A percentile compares a stretch with the other conserved stretches of the same genome.
phyloP scores from a whole-genome alignment of 2,797 vertebrate genomes.

The Rhodeus uyekii region DNA sequence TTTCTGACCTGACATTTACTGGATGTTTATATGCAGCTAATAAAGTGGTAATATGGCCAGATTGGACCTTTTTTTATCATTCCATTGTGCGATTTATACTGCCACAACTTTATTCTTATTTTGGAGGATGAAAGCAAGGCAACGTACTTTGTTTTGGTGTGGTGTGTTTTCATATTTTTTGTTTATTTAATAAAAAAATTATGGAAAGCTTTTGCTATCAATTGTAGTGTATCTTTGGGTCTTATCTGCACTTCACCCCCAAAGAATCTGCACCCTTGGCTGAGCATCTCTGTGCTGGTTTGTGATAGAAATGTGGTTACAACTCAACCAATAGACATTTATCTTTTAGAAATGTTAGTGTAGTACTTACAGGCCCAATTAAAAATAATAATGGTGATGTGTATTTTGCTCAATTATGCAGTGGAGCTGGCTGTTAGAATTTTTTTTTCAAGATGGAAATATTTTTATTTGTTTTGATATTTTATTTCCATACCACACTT shows the following conservation, averaged over 20 bases:
- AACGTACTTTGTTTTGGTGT: background rate
- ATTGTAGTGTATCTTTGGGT: slow-evolving; percentile 18
- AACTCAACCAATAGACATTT: background rate
- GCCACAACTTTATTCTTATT: background rate
- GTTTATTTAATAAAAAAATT: background rate
- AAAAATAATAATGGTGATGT: background rate
- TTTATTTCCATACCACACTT: background rate
- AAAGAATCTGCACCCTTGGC: slow-evolving; percentile 11
- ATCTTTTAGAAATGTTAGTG: background rate
- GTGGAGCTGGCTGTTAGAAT: background rate
- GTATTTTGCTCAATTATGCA: background rate
- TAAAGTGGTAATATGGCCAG: background rate
- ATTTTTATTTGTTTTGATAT: background rate
- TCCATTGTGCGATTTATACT: slow-evolving; percentile 10
- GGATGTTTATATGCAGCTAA: background rate
- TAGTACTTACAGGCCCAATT: background rate
- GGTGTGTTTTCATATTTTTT: background rate
- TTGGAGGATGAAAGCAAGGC: background rate
- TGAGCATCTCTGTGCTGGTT: background rate
- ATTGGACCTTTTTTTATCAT: background rate
- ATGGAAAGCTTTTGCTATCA: background rate
- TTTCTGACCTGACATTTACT: background rate
- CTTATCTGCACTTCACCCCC: background rate
- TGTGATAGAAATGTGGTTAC: slow-evolving; percentile 7
- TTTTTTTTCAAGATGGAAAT: background rate